phyloP scores from a whole-genome alignment of 2,888 invertebrate genomes.

The Abrostola tripartita region DNA sequence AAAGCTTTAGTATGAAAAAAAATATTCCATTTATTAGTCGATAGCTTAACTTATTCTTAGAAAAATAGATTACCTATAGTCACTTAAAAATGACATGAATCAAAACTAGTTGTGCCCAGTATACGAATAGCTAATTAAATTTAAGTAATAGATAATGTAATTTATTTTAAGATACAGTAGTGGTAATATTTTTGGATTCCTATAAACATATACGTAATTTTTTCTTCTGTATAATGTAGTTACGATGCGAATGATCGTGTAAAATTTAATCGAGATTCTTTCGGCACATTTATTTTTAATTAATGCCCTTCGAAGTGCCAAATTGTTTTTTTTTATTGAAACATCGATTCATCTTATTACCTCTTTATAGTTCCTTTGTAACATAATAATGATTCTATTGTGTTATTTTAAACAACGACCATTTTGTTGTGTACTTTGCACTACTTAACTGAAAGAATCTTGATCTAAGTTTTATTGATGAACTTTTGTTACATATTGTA shows the following conservation, averaged over 20 bases:
- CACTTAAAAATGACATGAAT: constrained; percentile 87
- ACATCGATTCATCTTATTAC: constrained; percentile 71
- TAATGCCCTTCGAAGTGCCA: constrained; percentile 81
- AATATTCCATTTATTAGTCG: constrained; percentile 87
- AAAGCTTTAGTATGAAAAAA: constrained; percentile 85
- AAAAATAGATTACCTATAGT: constrained; percentile 86
- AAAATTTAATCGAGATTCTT: constrained; percentile 81
- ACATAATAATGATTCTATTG: constrained; percentile 63
- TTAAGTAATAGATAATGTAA: constrained; percentile 80
- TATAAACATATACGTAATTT: constrained; percentile 88
- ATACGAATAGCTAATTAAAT: constrained; percentile 87
- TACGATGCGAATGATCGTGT: constrained; percentile 52
- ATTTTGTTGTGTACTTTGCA: constrained; percentile 46
- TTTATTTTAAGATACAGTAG: constrained; percentile 88
- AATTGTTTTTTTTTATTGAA: constrained; percentile 73
- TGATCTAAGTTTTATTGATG: constrained; percentile 71
- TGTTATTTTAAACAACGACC: constrained; percentile 60
- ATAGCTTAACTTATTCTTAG: constrained; percentile 87
- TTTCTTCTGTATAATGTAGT: constrained; percentile 76
- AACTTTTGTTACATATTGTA: constrained; percentile 80
- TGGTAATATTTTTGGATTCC: constrained; percentile 88
- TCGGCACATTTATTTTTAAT: constrained; percentile 65
- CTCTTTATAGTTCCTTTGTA: constrained; percentile 74
- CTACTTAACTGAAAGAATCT: constrained; percentile 75
- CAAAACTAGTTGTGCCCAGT: constrained; percentile 89